Percentiles rank a stretch among this genome's conserved stretches.
Conservation (phyloP, 2,888 invertebrate species). For the Eledone cirrhosa region DNA sequence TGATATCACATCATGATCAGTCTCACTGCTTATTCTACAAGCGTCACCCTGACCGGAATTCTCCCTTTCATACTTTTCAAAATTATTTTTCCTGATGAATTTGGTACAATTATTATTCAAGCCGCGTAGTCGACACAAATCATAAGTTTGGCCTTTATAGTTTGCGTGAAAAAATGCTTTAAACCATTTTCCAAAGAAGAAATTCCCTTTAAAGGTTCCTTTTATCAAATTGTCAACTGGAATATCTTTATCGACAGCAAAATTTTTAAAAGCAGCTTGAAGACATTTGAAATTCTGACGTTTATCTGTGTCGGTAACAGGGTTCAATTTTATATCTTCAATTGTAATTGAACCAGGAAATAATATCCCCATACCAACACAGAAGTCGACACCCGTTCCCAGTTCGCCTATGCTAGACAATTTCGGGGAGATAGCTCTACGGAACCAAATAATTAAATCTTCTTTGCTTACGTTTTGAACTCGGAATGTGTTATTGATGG, state of each 20-base stretch:
- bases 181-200: slow-evolving; percentile 7
- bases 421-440: neutral
- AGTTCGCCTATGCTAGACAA: neutral
- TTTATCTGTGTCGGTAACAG: neutral
- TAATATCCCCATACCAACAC: slow-evolving; percentile 2
- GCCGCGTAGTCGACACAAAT: neutral
- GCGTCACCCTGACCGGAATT: slow-evolving; percentile 9
- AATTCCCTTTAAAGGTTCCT: slow-evolving; percentile 17
- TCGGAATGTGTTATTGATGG: neutral
- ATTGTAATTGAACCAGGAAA: slow-evolving; percentile 12
- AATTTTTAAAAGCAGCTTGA: neutral
- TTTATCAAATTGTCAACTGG: neutral
- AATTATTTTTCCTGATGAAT: too few relatives aligned
- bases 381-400: neutral
- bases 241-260: neutral
- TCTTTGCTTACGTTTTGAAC: neutral
- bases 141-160: neutral
- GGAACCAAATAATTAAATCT: slow-evolving; percentile 11
- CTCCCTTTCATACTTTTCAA: neutral
- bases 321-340: neutral
- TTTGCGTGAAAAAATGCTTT: neutral
- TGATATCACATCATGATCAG: too few relatives aligned
- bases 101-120: too few relatives aligned
- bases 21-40: neutral
- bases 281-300: neutral